phyloP scores from a whole-genome alignment of 1,140 invertebrate genomes.

The Sycobia sp. region DNA sequence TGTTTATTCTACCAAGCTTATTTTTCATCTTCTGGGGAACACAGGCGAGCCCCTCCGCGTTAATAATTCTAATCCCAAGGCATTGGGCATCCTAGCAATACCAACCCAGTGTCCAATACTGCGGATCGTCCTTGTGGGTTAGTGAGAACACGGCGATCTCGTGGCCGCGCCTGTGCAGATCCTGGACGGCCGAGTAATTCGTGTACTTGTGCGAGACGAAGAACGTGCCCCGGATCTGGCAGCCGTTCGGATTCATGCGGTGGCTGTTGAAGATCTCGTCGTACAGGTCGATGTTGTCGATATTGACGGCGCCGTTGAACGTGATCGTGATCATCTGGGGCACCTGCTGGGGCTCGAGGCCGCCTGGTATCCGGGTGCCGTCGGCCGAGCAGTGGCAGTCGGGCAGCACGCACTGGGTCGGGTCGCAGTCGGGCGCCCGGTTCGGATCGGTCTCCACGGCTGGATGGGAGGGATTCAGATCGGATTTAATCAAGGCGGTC shows the following conservation, averaged over 20 bases:
- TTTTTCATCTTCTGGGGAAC: too few species aligned
- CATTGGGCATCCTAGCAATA: too few species aligned
- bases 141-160: conserved; percentile 94
- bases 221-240: conserved; percentile 91
- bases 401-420: conserved; percentile 83
- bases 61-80: too few species aligned
- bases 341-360: conserved; percentile 80
- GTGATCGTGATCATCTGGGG: conserved; percentile 95
- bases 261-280: conserved; percentile 88
- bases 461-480: conserved; percentile 50
- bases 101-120: conserved; percentile 80
- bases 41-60: too few species aligned
- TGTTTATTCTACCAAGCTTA: too few species aligned
- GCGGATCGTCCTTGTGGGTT: conserved; percentile 88
- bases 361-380: conserved; percentile 86
- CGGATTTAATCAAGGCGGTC: too few species aligned
- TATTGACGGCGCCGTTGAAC: conserved; percentile 93
- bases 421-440: conserved; percentile 86
- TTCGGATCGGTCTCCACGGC: conserved; percentile 88
- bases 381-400: conserved; percentile 95
- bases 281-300: conserved; percentile 91
- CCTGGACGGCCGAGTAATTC: conserved; percentile 92
- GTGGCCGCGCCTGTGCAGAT: conserved; percentile 88
- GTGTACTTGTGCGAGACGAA: conserved; percentile 96
- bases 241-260: conserved; percentile 89